Percentiles rank a stretch among this genome's conserved stretches.
phyloP scores from a whole-genome alignment of 2,797 vertebrate genomes.

The Pagetopsis macropterus region DNA sequence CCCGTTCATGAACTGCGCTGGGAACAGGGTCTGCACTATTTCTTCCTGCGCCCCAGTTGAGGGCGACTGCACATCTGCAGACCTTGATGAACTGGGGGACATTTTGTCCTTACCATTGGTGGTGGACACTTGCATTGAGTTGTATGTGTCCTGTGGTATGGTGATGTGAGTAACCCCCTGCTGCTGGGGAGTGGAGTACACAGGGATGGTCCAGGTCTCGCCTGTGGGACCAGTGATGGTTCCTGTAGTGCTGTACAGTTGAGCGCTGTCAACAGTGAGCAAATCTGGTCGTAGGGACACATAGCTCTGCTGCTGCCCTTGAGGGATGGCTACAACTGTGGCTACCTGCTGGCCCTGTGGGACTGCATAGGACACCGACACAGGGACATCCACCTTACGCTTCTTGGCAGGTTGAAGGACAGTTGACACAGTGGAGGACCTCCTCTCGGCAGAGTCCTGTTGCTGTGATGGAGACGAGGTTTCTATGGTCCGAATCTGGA shows the following conservation, averaged over 20 bases:
- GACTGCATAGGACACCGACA: slow-evolving; percentile 95
- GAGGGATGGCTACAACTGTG: slow-evolving; percentile 96
- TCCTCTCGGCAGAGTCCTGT: slow-evolving; percentile 91
- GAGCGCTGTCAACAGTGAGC: slow-evolving; percentile 97
- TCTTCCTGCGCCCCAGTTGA: slow-evolving; percentile 91
- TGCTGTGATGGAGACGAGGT: slow-evolving; percentile 90
- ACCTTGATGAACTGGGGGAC: slow-evolving; percentile 53
- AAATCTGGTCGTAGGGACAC: slow-evolving; percentile 97
- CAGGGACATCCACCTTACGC: slow-evolving; percentile 97
- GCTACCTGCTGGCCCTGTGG: slow-evolving; percentile 95
- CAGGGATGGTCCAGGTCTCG: slow-evolving; percentile 99
- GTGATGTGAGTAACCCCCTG: slow-evolving; percentile 97
- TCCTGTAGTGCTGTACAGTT: slow-evolving; percentile 96
- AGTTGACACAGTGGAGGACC: slow-evolving; percentile 84
- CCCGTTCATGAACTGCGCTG: slow-evolving; percentile 99
- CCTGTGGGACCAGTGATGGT: slow-evolving; percentile 98
- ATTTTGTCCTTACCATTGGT: slow-evolving; percentile 90
- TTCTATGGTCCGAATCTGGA: slow-evolving; percentile 97
- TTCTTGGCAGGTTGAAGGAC: slow-evolving; percentile 99
- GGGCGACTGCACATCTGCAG: slow-evolving; percentile 75
- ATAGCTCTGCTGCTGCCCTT: slow-evolving; percentile 98
- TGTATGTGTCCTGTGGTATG: slow-evolving; percentile 98
- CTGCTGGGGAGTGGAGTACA: slow-evolving; percentile 96
- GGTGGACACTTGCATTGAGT: slow-evolving; percentile 90
- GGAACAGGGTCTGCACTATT: slow-evolving; percentile 96